Evolutionary conservation across 1,140 invertebrate genomes (phyloP), one percentile per base, ranked within the genome.

Genomic region (Glossosoma conforme): DNA sequence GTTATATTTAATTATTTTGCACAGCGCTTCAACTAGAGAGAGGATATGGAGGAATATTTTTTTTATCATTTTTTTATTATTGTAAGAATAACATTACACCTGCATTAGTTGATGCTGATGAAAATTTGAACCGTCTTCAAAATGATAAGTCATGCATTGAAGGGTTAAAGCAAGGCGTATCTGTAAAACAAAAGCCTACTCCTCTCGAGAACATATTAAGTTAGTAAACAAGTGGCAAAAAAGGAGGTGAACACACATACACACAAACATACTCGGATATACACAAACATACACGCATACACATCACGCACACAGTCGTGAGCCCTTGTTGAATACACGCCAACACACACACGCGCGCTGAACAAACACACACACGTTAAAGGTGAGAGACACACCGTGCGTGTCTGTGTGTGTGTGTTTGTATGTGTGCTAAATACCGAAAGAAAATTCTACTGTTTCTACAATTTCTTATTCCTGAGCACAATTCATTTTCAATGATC

Each of bases 211-310:
- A 52, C 51, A 57, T 57, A 57, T 57, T 57, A 57, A 57, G 55
- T 57, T 57, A 47, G 55, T 52, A 57, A 57, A 57, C 55, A 57
- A 57, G 44, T 52, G 50, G 49, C 50, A 57, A 57, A 57, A 56
- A 57, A 57, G 49, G 30, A 49, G 45, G 49, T 48, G 36, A 51
- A 24, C 38, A 32, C 52, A 32, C 47, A 42, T 21, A 42, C 38
- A 44, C 42, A 35, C 35, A 45, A 13, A 33, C 13, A 17, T 37
- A 17, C 37, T 13, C 38, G 24, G 38, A 20, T 37, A 24, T 40
- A 32, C 15, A 41, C 36, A 28, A 25, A 49, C 36, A 17, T 38
- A 19, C 21, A 41, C 30, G 13, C 28, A 13, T 42, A 9, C 35
- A 37, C n/a, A 38, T 3, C 36, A 11, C 15, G 36, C 22, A 33